phyloP scores from a whole-genome alignment of 2,797 vertebrate species.

The Phoxinus dragarum region DNA sequence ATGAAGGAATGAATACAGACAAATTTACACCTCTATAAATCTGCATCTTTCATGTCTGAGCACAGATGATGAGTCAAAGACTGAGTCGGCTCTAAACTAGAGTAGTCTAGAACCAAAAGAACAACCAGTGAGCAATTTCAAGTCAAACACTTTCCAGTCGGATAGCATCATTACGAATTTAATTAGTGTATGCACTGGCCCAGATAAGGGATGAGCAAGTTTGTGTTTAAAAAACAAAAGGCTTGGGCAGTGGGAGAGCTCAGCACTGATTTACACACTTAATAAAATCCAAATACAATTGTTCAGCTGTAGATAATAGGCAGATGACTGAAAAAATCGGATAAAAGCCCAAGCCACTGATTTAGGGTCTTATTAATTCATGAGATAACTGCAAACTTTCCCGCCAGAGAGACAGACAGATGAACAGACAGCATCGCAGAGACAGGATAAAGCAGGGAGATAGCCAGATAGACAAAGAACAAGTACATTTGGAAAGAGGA shows the following conservation, averaged over 20 bases:
- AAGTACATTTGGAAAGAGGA: slow-evolving; percentile 25
- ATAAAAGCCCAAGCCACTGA: slow-evolving; percentile 38
- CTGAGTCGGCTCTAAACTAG: slow-evolving; percentile 6
- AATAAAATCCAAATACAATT: slow-evolving; percentile 53
- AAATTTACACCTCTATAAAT: not conserved
- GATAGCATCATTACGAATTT: slow-evolving; percentile 50
- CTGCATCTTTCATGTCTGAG: slow-evolving; percentile 21
- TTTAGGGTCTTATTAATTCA: slow-evolving; percentile 58
- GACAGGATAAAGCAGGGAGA: slow-evolving; percentile 6
- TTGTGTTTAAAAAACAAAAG: slow-evolving; percentile 53
- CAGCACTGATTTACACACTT: slow-evolving; percentile 54
- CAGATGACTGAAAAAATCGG: slow-evolving; percentile 28
- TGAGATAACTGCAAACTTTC: slow-evolving; percentile 42
- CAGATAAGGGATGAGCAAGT: slow-evolving; percentile 49
- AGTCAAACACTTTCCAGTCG: slow-evolving; percentile 27
- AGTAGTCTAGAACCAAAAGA: not conserved
- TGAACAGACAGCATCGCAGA: not conserved
- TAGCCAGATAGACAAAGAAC: not conserved
- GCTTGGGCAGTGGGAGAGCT: slow-evolving; percentile 23
- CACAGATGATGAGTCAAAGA: not conserved
- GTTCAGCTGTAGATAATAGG: slow-evolving; percentile 46
- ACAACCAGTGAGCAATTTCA: not conserved
- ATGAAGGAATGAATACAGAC: slow-evolving; percentile 10
- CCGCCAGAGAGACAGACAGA: slow-evolving; percentile 37
- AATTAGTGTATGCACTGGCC: slow-evolving; percentile 43